Conservation (phyloP, 2,113 vertebrate genomes). For the Cottus gobio region DNA sequence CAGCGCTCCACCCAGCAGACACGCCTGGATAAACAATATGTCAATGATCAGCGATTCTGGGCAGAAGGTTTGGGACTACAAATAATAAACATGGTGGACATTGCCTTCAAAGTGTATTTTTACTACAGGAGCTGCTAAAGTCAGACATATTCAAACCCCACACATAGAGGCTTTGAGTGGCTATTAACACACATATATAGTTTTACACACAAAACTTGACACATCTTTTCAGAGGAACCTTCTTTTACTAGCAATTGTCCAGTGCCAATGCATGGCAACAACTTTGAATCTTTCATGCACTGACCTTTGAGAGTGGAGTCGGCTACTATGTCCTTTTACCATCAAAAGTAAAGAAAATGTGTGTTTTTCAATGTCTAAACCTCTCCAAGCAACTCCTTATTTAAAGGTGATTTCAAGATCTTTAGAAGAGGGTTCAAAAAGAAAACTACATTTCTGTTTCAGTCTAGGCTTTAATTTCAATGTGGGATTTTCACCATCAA, state of each 20-base stretch:
- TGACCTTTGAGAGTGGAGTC: background rate
- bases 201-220: background rate
- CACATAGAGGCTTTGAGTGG: too few relatives aligned
- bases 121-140: too few relatives aligned
- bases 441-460: too few relatives aligned
- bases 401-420: too few relatives aligned
- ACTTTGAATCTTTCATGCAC: background rate
- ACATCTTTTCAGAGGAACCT: background rate
- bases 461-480: too few relatives aligned
- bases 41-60: background rate
- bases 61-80: background rate
- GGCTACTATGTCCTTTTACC: too few relatives aligned
- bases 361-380: background rate
- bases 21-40: conserved; percentile 9
- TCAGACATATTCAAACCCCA: too few relatives aligned
- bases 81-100: too few relatives aligned
- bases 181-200: background rate
- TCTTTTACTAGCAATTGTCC: background rate
- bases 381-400: background rate
- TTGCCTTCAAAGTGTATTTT: background rate
- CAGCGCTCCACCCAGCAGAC: conserved; percentile 46
- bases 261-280: background rate
- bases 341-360: background rate
- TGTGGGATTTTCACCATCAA: too few relatives aligned
- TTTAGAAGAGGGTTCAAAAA: too few relatives aligned